A percentile compares a stretch with the other conserved stretches of the same genome.
These are phyloP conservation scores for Astyanax mexicanus DNA, from an alignment of 2,797 vertebrate genomes.

Conservation along the genomic window DNA sequence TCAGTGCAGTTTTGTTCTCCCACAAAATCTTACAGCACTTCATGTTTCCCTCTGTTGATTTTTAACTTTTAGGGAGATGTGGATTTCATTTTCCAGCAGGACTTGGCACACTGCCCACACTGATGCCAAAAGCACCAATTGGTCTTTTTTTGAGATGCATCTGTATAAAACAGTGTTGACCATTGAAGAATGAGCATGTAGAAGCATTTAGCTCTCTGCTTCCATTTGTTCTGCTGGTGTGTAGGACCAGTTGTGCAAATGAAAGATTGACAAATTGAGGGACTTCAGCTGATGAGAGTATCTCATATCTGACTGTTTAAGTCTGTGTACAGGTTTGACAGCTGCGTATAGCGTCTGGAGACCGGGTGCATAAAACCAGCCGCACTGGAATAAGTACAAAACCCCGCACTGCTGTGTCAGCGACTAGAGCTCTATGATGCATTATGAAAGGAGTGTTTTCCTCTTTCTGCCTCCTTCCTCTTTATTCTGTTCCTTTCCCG, in stretches of 20 bases:
- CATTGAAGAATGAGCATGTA: too few relatives aligned
- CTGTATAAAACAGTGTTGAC: too few relatives aligned
- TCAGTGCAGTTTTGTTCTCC: too few relatives aligned
- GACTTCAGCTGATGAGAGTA: not conserved
- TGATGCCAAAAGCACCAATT: too few relatives aligned
- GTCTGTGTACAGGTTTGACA: conserved; percentile 22
- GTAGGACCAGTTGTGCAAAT: conserved; percentile 8
- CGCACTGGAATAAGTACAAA: not conserved
- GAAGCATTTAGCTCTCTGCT: conserved; percentile 13
- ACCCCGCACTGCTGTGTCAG: not conserved
- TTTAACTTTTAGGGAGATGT: too few relatives aligned
- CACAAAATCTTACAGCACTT: too few relatives aligned
- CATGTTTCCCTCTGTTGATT: too few relatives aligned
- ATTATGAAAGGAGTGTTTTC: conserved; percentile 5
- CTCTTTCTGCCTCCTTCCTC: not conserved
- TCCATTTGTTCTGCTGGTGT: conserved; percentile 6
- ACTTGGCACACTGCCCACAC: too few relatives aligned
- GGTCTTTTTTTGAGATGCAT: too few relatives aligned
- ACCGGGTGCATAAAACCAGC: not conserved
- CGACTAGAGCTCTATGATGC: conserved; percentile 7
- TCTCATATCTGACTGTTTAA: not conserved
- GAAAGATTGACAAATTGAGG: conserved; percentile 13
- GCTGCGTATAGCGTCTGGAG: conserved; percentile 2
- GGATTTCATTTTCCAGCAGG: too few relatives aligned
- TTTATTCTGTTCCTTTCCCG: conserved; percentile 13